Evolutionary conservation across 2,113 vertebrate genomes (phyloP), one percentile per base, ranked within the genome.

Genomic region (Psephotus haematonotus): DNA sequence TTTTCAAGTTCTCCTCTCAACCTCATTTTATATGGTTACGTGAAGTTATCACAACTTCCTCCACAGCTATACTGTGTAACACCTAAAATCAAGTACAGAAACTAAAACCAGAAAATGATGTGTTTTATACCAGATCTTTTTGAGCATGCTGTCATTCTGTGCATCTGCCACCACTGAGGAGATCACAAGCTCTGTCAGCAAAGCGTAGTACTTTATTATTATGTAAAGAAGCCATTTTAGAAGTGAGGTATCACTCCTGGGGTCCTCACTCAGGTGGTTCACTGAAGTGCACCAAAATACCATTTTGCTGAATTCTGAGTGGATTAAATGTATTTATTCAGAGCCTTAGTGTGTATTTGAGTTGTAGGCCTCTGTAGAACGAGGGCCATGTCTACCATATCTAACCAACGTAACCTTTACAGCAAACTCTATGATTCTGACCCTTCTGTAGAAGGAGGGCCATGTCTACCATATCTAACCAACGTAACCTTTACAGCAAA

Each of bases 121-220:
- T 31, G 22, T 44, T 83, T 79, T 60, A 57, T 79, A 47, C 5
- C 8, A 39, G 60, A 47, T 62, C 16, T 33, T 85, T 84, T 53
- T 41, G 57, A 37, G 24, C 43, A 6, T 59, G n/a, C 25, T 9
- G 2, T 53, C 41, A 25, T 77, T 75, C 25, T 43, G 23, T 83
- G 46, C 47, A 39, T 82, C 19, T 85, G 41, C 29, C n/a, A 44
- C 25, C 31, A 24, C 35, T 33, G 68, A 69, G 29, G 39, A 47
- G 39, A 29, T 22, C 4, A 1, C 0, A 0, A 65, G 19, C 2
- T 1, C 49, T 28, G 10, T n/a, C 41, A 55, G n/a, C 17, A 69
- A 63, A 83, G 50, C 59, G 10, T 49, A 33, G 27, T 63, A 46
- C 33, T 71, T 69, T 82, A 12, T 67, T 29, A 33, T 74, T 57